phyloP scores from a whole-genome alignment of 2,888 invertebrate species.

The Pyrrhosoma nymphula region DNA sequence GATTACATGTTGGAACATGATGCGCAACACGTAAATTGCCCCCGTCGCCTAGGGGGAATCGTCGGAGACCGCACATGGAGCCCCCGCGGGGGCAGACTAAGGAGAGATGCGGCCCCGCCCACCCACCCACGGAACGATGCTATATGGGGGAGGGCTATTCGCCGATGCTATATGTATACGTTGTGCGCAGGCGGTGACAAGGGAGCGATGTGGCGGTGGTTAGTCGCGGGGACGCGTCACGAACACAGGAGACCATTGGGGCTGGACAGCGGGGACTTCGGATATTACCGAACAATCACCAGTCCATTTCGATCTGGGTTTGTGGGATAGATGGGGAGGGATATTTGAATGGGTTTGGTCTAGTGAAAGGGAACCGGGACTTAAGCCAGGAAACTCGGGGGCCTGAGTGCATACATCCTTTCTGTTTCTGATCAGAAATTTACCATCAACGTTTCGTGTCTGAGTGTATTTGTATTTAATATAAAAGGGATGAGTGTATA shows the following conservation, averaged over 20 bases:
- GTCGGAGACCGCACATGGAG: background rate
- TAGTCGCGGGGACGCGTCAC: background rate
- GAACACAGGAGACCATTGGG: background rate
- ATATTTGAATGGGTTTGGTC: too few relatives aligned
- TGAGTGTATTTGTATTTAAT: too few relatives aligned
- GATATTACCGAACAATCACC: slow-evolving; percentile 31
- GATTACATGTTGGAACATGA: background rate
- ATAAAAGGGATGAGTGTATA: too few relatives aligned
- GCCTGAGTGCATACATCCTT: too few relatives aligned
- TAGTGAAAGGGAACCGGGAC: too few relatives aligned
- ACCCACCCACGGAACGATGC: background rate
- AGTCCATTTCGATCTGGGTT: background rate
- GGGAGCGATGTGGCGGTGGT: background rate
- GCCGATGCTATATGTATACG: too few relatives aligned
- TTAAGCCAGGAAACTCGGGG: too few relatives aligned
- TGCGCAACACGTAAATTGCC: background rate
- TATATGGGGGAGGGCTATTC: too few relatives aligned
- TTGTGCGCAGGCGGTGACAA: background rate
- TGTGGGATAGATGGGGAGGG: too few relatives aligned
- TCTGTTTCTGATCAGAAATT: too few relatives aligned
- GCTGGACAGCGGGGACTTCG: background rate
- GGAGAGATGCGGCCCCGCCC: background rate
- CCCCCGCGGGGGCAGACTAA: background rate
- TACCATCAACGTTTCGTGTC: too few relatives aligned
- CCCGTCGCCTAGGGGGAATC: background rate